Base-by-base conservation (phyloP, 2,113 vertebrate species). In the Agelaius phoeniceus region DNA sequence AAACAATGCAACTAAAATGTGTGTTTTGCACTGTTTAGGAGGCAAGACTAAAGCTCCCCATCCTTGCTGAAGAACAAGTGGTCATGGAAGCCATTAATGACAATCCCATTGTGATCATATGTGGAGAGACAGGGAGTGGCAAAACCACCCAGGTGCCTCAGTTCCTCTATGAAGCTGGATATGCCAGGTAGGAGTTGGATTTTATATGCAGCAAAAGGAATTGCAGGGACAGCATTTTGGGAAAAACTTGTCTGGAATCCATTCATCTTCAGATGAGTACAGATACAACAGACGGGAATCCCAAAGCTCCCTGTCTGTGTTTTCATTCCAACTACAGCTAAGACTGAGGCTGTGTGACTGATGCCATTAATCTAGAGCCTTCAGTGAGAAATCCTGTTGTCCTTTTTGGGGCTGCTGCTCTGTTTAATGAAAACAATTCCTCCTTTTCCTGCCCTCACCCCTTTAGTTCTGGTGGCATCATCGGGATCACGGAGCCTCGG, bases 61-160 rank as follows among this genome's bases (percentile, higher is more conserved):
- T 99, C 55, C 98, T 99, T 41, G 98, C 98, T 0, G 99, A 99
- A 71, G 99, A 99, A 76, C 99, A 99, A 94, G 97, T 98, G 30
- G 98, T 99, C 90, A 99, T 99, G 99, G 99, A 99, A 94, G 98
- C 99, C 0, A 98, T 99, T 59, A 98, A 92, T 2, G 99, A 99
- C 94, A 98, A 99, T 83, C 98, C 98, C 39, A 73, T 98, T 15
- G 93, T 99, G 31, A 97, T 99, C 68, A 94, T 99, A 31, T 99
- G 99, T 15, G 99, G 99, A 9, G 99, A 99, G 96, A 99, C 99
- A 0, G 99, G 99, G 74, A 99, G 99, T 2, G 99, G 99, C 35
- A 99, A 99, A 97, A 99, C 99, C 54, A 99, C 99, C 0, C 99
- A 99, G 90, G 98, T 99, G 44, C 99, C 99, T 24, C 99, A 99